Conservation (phyloP, 2,797 vertebrate genomes). For the Mus spretus region DNA sequence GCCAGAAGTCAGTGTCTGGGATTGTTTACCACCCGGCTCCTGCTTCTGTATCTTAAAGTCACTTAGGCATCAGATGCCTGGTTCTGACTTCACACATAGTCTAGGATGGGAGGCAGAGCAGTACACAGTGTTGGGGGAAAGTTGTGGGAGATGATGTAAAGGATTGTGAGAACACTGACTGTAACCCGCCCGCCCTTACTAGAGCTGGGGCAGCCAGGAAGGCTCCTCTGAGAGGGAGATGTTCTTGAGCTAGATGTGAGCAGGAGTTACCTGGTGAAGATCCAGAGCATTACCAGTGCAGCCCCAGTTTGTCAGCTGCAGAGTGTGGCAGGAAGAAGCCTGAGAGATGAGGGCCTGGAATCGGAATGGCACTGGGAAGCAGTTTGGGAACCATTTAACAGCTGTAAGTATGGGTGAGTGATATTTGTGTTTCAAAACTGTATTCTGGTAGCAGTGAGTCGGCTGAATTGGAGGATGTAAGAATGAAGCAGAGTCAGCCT, state of each 20-base stretch:
- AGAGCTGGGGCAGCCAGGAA: background rate
- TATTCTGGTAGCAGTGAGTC: background rate
- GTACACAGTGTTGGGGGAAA: background rate
- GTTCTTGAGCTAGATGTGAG: background rate
- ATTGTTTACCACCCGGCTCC: no score
- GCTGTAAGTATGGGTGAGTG: slow-evolving; percentile 64
- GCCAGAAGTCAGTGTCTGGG: no score
- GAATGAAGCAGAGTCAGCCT: background rate
- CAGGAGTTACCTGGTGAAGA: background rate
- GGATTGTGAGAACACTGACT: background rate
- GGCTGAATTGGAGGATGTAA: slow-evolving; percentile 13
- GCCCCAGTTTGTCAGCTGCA: background rate
- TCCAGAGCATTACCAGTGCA: background rate
- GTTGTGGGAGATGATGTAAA: background rate
- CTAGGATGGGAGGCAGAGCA: slow-evolving; percentile 18
- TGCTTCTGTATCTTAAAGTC: background rate
- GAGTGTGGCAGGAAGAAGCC: slow-evolving; percentile 18
- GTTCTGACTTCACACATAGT: background rate
- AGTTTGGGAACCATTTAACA: slow-evolving; percentile 48
- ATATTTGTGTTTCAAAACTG: slow-evolving; percentile 52
- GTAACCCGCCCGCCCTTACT: background rate
- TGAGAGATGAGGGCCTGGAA: background rate
- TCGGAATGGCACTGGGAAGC: slow-evolving; percentile 38
- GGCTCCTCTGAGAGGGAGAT: background rate
- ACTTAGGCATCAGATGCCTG: background rate